Evolutionary conservation across 2,113 vertebrate genomes (phyloP).

Genomic region (Apaloderma vittatum): DNA sequence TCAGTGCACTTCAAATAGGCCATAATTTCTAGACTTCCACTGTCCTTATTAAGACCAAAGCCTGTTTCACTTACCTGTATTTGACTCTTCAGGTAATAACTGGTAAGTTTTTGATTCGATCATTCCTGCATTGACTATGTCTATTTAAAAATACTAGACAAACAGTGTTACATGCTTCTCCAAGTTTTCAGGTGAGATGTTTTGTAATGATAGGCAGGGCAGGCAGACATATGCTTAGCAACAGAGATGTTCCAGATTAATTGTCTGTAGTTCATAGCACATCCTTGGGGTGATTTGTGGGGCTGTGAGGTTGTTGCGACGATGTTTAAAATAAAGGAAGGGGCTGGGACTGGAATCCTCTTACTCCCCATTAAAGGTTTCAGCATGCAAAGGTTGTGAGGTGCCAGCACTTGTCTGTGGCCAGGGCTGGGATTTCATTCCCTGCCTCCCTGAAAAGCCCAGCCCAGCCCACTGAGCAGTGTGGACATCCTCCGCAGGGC

Average conservation of each 20-base stretch:
- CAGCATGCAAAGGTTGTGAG: not conserved
- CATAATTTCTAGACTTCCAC: not conserved
- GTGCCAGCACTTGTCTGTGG: not conserved
- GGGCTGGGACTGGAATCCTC: not conserved
- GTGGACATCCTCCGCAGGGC: not conserved
- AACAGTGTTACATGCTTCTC: not conserved
- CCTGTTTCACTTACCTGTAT: not conserved
- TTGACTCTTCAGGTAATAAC: not conserved
- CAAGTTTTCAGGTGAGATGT: not conserved
- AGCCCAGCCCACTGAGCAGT: not conserved
- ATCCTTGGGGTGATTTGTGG: not conserved
- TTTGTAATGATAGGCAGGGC: not conserved
- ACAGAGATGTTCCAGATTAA: not conserved
- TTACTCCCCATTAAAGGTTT: not conserved
- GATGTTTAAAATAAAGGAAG: not conserved
- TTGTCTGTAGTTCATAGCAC: not conserved
- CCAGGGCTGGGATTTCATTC: not conserved
- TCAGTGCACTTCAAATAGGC: not conserved
- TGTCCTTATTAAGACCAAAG: not conserved
- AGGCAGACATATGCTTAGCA: not conserved
- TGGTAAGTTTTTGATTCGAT: not conserved
- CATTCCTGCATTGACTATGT: not conserved
- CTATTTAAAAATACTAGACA: not conserved
- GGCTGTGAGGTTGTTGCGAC: not conserved
- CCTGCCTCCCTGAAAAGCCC: not conserved